phyloP scores from a whole-genome alignment of 2,113 vertebrate genomes.

The Channa argus region DNA sequence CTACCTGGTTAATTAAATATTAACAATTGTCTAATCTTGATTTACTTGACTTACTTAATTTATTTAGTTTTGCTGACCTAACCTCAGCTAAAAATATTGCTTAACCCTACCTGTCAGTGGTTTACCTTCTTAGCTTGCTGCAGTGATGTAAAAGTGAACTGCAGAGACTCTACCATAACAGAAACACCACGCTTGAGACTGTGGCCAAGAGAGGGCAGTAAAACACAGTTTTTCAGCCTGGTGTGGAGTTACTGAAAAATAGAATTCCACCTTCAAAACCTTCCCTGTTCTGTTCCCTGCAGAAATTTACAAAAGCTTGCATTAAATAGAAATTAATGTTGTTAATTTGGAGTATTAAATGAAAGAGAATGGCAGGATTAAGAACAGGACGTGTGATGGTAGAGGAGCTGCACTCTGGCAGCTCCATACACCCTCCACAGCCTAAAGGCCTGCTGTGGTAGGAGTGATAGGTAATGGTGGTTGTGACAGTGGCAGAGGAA shows the following conservation, averaged over 20 bases:
- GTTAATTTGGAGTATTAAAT: constrained; percentile 34
- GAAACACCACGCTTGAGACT: not conserved
- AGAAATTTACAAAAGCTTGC: constrained; percentile 25
- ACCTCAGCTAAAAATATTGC: too few species aligned
- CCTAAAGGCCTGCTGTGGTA: constrained; percentile 56
- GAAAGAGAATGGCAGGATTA: constrained; percentile 15
- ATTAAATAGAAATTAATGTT: constrained; percentile 26
- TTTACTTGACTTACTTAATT: too few species aligned
- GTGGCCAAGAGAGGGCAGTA: not conserved
- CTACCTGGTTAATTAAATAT: too few species aligned
- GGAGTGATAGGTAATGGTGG: constrained; percentile 48
- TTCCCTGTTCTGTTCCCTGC: not conserved
- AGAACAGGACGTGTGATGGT: constrained; percentile 19
- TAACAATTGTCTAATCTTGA: too few species aligned
- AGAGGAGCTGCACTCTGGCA: constrained; percentile 44
- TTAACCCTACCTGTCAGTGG: too few species aligned
- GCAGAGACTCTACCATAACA: too few species aligned
- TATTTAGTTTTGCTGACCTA: too few species aligned
- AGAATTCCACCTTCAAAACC: constrained; percentile 7
- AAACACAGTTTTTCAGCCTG: not conserved
- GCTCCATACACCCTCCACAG: constrained; percentile 53
- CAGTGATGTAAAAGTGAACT: too few species aligned
- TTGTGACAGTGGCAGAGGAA: constrained; percentile 35
- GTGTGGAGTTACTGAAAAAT: constrained; percentile 7
- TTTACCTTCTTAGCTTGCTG: too few species aligned